phyloP scores from a whole-genome alignment of 2,888 invertebrate genomes.

The Parnassius mnemosyne region DNA sequence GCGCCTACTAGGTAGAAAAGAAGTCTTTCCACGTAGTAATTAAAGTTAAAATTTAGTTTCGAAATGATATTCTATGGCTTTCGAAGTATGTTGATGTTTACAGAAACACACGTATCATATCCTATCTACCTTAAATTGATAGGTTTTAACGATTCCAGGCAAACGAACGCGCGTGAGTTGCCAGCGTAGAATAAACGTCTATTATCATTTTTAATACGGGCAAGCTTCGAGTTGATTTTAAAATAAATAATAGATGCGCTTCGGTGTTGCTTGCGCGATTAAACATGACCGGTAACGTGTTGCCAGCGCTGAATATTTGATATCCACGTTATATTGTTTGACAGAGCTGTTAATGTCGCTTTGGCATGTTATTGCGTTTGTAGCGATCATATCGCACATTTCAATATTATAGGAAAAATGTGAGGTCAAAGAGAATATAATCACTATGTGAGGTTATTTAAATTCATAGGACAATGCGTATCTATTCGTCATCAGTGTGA shows the following conservation, averaged over 20 bases:
- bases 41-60: too few species aligned
- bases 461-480: constrained; percentile 45
- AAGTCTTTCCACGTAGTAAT: too few species aligned
- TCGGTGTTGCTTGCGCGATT: constrained; percentile 63
- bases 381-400: constrained; percentile 50
- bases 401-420: constrained; percentile 53
- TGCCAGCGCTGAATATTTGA: constrained; percentile 65
- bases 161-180: constrained; percentile 10
- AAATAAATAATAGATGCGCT: constrained; percentile 35
- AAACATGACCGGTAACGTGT: constrained; percentile 56
- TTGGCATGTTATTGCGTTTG: constrained; percentile 68
- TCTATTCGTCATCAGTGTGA: constrained; percentile 39
- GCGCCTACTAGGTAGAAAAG: too few species aligned
- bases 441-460: constrained; percentile 48
- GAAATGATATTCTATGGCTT: too few species aligned
- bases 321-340: constrained; percentile 66
- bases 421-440: too few species aligned
- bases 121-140: neutral
- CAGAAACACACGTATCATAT: constrained; percentile 10
- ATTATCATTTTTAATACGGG: constrained; percentile 24
- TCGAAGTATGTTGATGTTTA: neutral
- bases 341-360: constrained; percentile 75
- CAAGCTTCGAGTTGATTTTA: constrained; percentile 26
- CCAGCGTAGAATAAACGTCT: constrained; percentile 16
- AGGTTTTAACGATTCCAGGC: constrained; percentile 11